Evolutionary conservation across 2,113 vertebrate species (phyloP).

Genomic region (Isurus oxyrinchus): DNA sequence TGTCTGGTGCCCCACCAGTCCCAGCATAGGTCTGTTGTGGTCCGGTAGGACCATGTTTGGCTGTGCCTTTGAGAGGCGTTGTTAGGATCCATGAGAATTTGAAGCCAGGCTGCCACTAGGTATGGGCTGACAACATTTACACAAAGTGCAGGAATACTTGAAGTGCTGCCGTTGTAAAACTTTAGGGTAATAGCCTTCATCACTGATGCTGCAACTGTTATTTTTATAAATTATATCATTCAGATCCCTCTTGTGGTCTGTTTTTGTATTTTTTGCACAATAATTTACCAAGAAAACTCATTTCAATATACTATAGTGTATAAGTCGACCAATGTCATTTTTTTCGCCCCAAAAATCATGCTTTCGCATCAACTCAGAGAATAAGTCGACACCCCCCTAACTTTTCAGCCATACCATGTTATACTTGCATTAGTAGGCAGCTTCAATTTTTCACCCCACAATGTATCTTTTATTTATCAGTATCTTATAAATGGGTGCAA

Average conservation of each 20-base stretch:
- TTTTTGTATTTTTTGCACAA: background rate
- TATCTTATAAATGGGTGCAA: background rate
- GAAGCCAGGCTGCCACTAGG: background rate
- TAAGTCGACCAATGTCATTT: too few relatives aligned
- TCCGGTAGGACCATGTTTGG: background rate
- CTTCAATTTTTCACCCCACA: too few relatives aligned
- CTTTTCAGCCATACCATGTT: too few relatives aligned
- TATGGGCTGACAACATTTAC: background rate
- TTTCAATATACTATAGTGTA: background rate
- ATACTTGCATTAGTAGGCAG: too few relatives aligned
- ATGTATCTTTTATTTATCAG: too few relatives aligned
- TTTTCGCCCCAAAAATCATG: too few relatives aligned
- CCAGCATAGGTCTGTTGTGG: background rate
- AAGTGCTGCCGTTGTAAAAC: background rate
- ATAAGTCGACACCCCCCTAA: too few relatives aligned
- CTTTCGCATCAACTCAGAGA: too few relatives aligned
- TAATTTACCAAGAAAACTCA: background rate
- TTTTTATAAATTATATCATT: background rate
- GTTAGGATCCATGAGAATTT: background rate
- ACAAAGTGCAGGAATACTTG: background rate
- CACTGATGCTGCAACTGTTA: too few relatives aligned
- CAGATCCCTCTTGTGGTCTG: background rate
- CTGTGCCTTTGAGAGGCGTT: background rate
- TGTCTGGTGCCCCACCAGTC: background rate
- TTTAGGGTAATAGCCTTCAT: background rate